Percentiles rank a stretch among this genome's conserved stretches.
These are phyloP conservation scores for Falco naumanni DNA, from an alignment of 2,797 vertebrate species.

Conservation along the genomic window DNA sequence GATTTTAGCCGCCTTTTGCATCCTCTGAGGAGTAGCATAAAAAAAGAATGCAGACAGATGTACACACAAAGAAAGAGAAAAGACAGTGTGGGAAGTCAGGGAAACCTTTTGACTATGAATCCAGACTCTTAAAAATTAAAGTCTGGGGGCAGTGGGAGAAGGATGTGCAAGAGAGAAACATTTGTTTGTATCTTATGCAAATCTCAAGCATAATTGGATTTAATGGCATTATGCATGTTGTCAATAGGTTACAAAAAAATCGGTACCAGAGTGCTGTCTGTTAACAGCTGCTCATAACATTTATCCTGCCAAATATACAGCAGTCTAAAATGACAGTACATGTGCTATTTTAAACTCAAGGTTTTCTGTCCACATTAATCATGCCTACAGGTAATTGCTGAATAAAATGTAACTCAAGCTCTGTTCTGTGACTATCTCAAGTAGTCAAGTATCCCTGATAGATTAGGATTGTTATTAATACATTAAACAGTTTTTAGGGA, in stretches of 20 bases:
- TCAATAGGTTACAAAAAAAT: background rate
- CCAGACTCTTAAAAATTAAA: slow-evolving; percentile 34
- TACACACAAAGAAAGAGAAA: slow-evolving; percentile 55
- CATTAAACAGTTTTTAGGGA: background rate
- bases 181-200: background rate
- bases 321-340: background rate
- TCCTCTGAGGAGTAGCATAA: slow-evolving; percentile 90
- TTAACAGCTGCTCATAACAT: background rate
- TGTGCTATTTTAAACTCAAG: background rate
- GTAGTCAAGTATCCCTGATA: background rate
- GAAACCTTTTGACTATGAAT: slow-evolving; percentile 8
- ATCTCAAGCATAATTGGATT: background rate
- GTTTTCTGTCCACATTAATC: background rate
- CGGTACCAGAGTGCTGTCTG: background rate
- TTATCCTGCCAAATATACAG: background rate
- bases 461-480: background rate
- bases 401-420: background rate
- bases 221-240: background rate
- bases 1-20: slow-evolving; percentile 99
- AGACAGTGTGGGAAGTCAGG: slow-evolving; percentile 41
- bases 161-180: background rate
- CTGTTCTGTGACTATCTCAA: background rate
- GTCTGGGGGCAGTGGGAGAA: background rate
- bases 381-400: background rate
- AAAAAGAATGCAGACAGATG: slow-evolving; percentile 79